Percentiles rank a stretch among this genome's conserved stretches.
Evolutionary conservation across 2,797 vertebrate species (phyloP).

Genomic region (Ptychobarbus kaznakovi): DNA sequence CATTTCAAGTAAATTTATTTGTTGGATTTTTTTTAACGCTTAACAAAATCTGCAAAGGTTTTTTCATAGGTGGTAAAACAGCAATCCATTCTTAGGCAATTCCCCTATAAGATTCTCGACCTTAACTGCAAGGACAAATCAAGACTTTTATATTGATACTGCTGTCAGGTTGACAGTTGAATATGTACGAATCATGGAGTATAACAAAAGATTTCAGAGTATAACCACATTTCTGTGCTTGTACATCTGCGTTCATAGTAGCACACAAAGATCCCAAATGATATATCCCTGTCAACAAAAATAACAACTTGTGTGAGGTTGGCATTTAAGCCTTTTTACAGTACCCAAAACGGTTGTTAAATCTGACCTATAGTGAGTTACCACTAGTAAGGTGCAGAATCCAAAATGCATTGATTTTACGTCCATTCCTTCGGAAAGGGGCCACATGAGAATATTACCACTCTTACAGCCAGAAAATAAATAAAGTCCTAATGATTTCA

Average conservation of each 20-base stretch:
- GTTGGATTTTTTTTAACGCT: background rate
- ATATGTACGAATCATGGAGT: slow-evolving; percentile 18
- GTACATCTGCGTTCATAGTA: slow-evolving; percentile 15
- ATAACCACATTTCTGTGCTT: slow-evolving; percentile 21
- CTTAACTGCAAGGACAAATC: background rate
- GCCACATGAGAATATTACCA: slow-evolving; percentile 31
- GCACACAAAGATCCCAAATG: slow-evolving; percentile 41
- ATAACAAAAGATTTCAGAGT: background rate
- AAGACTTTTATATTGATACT: slow-evolving; percentile 18
- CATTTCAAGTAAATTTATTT: background rate
- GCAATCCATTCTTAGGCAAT: background rate
- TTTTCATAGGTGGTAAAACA: background rate
- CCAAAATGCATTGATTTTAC: slow-evolving; percentile 51
- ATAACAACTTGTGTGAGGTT: slow-evolving; percentile 40
- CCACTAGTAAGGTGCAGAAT: slow-evolving; percentile 47
- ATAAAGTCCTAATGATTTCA: slow-evolving; percentile 28
- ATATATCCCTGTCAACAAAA: slow-evolving; percentile 43
- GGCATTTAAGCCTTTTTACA: slow-evolving; percentile 53
- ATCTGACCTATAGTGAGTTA: slow-evolving; percentile 51
- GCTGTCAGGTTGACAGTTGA: slow-evolving; percentile 1
- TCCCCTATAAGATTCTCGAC: background rate
- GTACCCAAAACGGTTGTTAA: slow-evolving; percentile 51
- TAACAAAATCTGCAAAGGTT: background rate
- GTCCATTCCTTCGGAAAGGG: slow-evolving; percentile 31
- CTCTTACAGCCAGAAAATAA: slow-evolving; percentile 4